Evolutionary conservation across 2,888 invertebrate genomes (phyloP), one percentile per base, ranked within the genome.

Genomic region (Micoletzkya japonica): DNA sequence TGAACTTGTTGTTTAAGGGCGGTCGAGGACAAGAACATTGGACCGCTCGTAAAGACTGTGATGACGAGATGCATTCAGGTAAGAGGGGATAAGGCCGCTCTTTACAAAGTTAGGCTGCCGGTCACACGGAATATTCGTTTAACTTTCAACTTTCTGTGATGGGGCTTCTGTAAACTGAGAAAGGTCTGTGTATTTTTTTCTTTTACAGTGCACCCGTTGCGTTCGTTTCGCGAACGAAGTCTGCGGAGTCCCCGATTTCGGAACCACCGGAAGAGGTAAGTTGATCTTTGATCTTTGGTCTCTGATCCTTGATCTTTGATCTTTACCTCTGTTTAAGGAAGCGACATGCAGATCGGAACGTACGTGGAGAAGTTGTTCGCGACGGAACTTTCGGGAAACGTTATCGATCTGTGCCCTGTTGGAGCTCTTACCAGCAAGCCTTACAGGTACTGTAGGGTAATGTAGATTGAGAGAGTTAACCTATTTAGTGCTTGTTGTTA

Each of bases 391-490:
- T 97, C 96, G 0, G 98, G 98, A 58, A 99, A 98, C 86, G 91
- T 98, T 50, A 98, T 98, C 78, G 98, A 99, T 87, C 88, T 98
- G 82, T 98, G 98, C 86, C 98, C 98, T 1, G 98, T 99, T 4
- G 98, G 98, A 56, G 98, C 98, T 0, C 89, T 98, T 54, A 98
- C 98, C 24, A 95, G 94, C 78, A 98, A 98, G 87, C 98, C 97
- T 0, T 98, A 96, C 76, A 81, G 82, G 80, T 82, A 24, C 34
- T 32, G 0, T 6, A 20, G 17, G 39, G 39, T 39, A 39, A 39
- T 39, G 39, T 17, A 39, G 39, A 17, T 39, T 39, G 39, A 17
- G 17, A 39, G 17, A 39, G 17, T 17, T 17, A 17, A 14, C n/a
- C n/a, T n/a, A n/a, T n/a, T n/a, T n/a, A n/a, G n/a, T n/a, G n/a